Base-by-base conservation (phyloP, 2,888 invertebrate species). In the Drosophila suboccidentalis region DNA sequence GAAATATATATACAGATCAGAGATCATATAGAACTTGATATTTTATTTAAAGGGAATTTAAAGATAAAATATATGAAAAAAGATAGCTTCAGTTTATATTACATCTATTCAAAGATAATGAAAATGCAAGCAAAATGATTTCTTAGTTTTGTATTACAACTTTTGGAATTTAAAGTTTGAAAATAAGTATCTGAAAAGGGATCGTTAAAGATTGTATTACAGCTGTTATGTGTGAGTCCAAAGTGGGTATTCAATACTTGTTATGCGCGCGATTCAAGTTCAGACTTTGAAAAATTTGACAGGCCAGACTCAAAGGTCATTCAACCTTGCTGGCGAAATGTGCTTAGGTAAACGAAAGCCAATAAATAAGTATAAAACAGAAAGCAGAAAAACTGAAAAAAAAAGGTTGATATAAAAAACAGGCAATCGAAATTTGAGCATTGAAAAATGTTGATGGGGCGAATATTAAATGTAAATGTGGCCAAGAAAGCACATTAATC, bases 281-380 rank as follows among this genome's bases (percentile, higher is more conserved):
- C 17, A 29, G 19, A 10, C 43, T 9, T 19, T 11, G 4, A 32
- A 6, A 41, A 38, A 57, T 38, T 59, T 8, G n/a, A 22, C 26
- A 15, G 17, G 8, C 32, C 26, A 53, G 15, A 15, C 22, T 39
- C 43, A 50, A 75, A 69, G 82, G 65, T 82, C 73, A 67, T 69
- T 82, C 62, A 86, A 86, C 86, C 75, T 71, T 54, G 54, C 44
- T 17, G 32, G 32, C 53, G 15, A 61, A 75, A 76, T 63, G 44
- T 65, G 72, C 58, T 54, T 34, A 44, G 59, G 47, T 78, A 29
- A 66, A 46, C 68, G 44, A 61, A 50, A 63, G 10, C 34, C 59
- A 57, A 46, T 17, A 64, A 62, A 50, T 19, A 39, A 51, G 41
- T 32, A 41, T 32, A 49, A 8, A 29, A 29, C 13, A 49, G 17